phyloP scores from a whole-genome alignment of 2,797 vertebrate species.

The Aulostomus chinensis region DNA sequence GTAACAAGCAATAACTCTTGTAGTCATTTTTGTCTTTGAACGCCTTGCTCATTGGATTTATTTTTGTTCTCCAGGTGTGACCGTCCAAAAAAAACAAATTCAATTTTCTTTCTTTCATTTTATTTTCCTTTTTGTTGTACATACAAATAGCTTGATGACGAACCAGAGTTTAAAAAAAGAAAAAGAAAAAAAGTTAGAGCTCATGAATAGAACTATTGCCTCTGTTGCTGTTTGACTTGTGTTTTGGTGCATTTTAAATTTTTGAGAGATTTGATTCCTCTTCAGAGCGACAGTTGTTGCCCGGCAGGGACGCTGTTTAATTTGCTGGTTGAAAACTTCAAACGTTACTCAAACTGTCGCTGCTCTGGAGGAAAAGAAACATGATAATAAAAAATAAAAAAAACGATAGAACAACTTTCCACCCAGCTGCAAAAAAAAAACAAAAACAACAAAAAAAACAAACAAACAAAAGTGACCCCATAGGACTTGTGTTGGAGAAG shows the following conservation, averaged over 20 bases:
- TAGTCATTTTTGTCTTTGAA: conserved; percentile 53
- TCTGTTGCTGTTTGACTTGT: conserved; percentile 81
- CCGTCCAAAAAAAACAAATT: conserved; percentile 71
- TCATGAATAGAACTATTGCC: conserved; percentile 73
- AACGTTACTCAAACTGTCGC: conserved; percentile 50
- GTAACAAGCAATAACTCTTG: conserved; percentile 83
- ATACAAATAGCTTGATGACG: conserved; percentile 80
- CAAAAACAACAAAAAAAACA: too few species aligned
- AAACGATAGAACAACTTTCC: conserved; percentile 27
- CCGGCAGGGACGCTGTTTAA: conserved; percentile 66
- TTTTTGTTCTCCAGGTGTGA: conserved; percentile 15
- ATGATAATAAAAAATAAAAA: too few species aligned
- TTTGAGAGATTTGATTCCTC: conserved; percentile 61
- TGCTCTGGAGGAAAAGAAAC: conserved; percentile 29
- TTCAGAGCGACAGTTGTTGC: conserved; percentile 57
- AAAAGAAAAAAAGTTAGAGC: conserved; percentile 57
- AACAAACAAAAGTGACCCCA: conserved; percentile 1
- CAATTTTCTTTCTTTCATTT: conserved; percentile 56
- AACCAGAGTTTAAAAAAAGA: conserved; percentile 64
- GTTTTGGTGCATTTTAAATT: conserved; percentile 80
- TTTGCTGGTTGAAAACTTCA: conserved; percentile 59
- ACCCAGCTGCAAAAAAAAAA: conserved; percentile 7
- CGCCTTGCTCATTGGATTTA: conserved; percentile 1
- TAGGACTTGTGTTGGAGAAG: conserved; percentile 43
- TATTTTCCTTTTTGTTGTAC: conserved; percentile 70